Evolutionary conservation across 2,888 invertebrate genomes (phyloP).

Genomic region (Drosophila sordidula): DNA sequence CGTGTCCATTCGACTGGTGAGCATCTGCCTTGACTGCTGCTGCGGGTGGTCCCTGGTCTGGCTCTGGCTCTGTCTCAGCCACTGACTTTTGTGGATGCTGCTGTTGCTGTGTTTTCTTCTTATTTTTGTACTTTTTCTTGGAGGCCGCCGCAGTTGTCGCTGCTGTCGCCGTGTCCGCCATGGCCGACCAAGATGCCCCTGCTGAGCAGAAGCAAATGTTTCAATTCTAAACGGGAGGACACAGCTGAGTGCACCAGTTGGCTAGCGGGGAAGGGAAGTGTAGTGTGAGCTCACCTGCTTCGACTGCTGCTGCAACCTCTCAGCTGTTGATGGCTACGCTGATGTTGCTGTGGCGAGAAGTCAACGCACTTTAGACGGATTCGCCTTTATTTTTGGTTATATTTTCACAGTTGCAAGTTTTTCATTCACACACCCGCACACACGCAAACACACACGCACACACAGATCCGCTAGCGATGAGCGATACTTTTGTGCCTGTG

Average conservation of each 20-base stretch:
- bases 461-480: slow-evolving; percentile 32
- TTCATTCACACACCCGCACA: slow-evolving; percentile 70
- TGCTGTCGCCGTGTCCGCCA: slow-evolving; percentile 66
- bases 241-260: slow-evolving; percentile 47
- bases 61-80: slow-evolving; percentile 3
- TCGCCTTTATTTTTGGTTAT: slow-evolving; percentile 72
- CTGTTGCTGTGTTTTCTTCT: slow-evolving; percentile 57
- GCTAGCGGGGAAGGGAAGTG: not conserved
- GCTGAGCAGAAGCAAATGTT: slow-evolving; percentile 12
- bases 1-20: slow-evolving; percentile 52
- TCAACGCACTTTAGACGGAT: slow-evolving; percentile 46
- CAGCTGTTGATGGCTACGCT: slow-evolving; percentile 27
- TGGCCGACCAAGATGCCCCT: slow-evolving; percentile 34
- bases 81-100: slow-evolving; percentile 28
- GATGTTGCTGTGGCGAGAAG: slow-evolving; percentile 27
- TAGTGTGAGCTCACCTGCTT: slow-evolving; percentile 38
- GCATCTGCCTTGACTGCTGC: not conserved
- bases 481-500: slow-evolving; percentile 23
- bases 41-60: slow-evolving; percentile 11
- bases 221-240: slow-evolving; percentile 28
- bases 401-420: slow-evolving; percentile 75
- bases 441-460: slow-evolving; percentile 44
- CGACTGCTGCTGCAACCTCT: slow-evolving; percentile 33
- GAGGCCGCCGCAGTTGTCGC: slow-evolving; percentile 46
- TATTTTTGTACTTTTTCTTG: slow-evolving; percentile 65